Conservation (phyloP, 1,140 invertebrate species). For the Solenopsis fugax region DNA sequence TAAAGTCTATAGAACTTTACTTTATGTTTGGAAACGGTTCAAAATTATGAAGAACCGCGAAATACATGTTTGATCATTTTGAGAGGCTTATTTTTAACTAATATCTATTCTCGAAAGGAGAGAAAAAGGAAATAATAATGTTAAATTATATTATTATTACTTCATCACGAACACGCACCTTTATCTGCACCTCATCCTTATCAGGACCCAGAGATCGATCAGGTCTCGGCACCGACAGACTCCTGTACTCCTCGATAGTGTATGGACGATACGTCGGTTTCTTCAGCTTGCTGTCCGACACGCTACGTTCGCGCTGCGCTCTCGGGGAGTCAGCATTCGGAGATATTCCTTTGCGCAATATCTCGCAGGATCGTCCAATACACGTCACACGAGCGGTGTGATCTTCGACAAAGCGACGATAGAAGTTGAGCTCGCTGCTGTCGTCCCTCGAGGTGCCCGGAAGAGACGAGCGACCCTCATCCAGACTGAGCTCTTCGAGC, state of each 20-base stretch:
- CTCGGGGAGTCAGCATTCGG: background rate
- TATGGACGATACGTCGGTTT: constrained; percentile 73
- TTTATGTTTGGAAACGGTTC: too few relatives aligned
- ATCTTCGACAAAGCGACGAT: constrained; percentile 75
- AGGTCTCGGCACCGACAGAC: constrained; percentile 67
- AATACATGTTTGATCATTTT: too few relatives aligned
- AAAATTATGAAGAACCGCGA: too few relatives aligned
- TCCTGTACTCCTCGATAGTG: constrained; percentile 76
- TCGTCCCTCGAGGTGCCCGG: constrained; percentile 78
- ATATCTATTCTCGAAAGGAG: background rate
- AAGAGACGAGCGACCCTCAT: constrained; percentile 64
- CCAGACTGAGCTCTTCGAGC: constrained; percentile 72
- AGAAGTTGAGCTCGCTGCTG: constrained; percentile 80
- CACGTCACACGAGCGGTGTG: background rate
- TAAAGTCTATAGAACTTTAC: too few relatives aligned
- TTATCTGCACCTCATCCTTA: constrained; percentile 65
- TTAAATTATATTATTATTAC: background rate
- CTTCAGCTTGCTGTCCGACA: constrained; percentile 62
- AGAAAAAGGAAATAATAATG: background rate
- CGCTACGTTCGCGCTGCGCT: constrained; percentile 18
- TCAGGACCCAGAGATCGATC: constrained; percentile 80
- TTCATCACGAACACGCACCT: constrained; percentile 63
- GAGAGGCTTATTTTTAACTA: background rate
- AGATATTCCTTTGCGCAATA: constrained; percentile 29
- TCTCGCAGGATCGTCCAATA: constrained; percentile 54